These are phyloP conservation scores for Meda fulgida DNA, from an alignment of 2,797 vertebrate species.

Conservation along the genomic window DNA sequence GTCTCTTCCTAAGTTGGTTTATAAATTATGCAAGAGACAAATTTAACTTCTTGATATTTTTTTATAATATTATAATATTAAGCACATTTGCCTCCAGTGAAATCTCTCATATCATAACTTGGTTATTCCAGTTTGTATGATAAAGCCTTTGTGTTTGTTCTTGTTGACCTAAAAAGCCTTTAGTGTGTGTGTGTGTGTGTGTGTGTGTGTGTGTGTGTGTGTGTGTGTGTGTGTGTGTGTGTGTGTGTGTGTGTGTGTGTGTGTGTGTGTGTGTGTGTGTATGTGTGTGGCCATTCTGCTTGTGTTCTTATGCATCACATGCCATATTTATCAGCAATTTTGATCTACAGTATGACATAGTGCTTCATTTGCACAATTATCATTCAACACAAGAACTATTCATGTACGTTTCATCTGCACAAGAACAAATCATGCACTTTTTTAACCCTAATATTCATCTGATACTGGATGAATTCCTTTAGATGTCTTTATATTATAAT, in stretches of 20 bases:
- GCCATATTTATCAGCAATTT: neutral
- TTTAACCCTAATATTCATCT: neutral
- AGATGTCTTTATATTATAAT: neutral
- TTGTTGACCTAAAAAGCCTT: neutral
- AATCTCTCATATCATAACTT: no score
- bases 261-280: neutral
- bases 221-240: no score
- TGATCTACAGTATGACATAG: neutral
- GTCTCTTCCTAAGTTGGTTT: neutral
- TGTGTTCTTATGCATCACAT: neutral
- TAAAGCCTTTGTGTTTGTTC: conserved; percentile 3
- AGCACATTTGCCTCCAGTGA: neutral
- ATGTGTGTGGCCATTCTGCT: neutral
- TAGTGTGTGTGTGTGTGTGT: neutral
- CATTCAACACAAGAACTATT: neutral
- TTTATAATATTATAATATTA: neutral
- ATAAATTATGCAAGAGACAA: neutral
- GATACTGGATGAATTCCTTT: neutral
- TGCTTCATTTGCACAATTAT: neutral
- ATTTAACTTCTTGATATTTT: neutral
- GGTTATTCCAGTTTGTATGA: neutral
- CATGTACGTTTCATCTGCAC: neutral
- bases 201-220: no score
- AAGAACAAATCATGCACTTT: neutral
- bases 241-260: no score